phyloP scores from a whole-genome alignment of 1,140 invertebrate species.

The Venturia canescens region DNA sequence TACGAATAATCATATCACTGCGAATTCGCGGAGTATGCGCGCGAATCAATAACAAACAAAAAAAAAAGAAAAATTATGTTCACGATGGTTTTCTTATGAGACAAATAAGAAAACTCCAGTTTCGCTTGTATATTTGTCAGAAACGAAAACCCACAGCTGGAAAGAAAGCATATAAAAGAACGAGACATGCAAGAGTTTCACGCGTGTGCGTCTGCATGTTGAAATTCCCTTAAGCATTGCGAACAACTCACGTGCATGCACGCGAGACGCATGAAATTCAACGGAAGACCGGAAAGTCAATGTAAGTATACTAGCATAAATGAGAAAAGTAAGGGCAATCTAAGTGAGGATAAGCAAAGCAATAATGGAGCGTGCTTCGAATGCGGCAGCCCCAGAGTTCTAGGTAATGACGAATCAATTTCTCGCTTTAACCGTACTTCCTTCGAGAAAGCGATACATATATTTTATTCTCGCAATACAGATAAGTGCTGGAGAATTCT shows the following conservation, averaged over 20 bases:
- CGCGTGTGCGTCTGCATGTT: not conserved
- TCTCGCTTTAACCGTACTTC: conserved; percentile 53
- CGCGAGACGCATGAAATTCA: not conserved
- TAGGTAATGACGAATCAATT: conserved; percentile 73
- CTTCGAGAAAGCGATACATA: conserved; percentile 50
- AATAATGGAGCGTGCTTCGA: conserved; percentile 35
- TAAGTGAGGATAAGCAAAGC: conserved; percentile 25
- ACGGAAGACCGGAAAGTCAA: not conserved
- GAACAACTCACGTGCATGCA: conserved; percentile 7
- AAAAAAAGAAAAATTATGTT: no score
- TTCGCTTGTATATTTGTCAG: not conserved
- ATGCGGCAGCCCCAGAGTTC: conserved; percentile 43
- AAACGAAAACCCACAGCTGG: not conserved
- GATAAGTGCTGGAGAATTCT: not conserved
- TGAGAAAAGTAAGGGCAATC: conserved; percentile 6
- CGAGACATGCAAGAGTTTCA: not conserved
- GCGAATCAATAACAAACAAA: not conserved
- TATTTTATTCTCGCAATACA: conserved; percentile 20
- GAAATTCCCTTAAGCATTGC: not conserved
- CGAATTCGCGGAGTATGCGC: not conserved
- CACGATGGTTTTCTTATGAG: no score
- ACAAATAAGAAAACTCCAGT: no score
- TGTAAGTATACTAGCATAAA: conserved; percentile 15
- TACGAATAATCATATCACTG: not conserved
- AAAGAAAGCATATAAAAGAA: not conserved